Percentiles rank a stretch among this genome's conserved stretches.
phyloP scores from a whole-genome alignment of 2,888 invertebrate genomes.

The Alviniconcha strummeri region DNA sequence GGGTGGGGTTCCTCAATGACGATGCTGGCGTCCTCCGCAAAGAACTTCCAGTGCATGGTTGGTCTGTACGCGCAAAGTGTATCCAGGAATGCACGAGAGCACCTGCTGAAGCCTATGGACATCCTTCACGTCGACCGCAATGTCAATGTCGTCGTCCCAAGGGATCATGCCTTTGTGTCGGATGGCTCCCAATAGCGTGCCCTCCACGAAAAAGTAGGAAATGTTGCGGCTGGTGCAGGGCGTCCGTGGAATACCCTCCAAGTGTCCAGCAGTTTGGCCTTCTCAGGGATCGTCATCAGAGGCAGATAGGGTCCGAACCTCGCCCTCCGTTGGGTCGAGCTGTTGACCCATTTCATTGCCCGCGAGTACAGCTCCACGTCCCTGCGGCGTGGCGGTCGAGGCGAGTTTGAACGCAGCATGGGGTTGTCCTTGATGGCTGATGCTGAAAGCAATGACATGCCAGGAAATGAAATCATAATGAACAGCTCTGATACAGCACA shows the following conservation, averaged over 20 bases:
- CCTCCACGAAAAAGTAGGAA: constrained; percentile 33
- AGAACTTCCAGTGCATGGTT: constrained; percentile 53
- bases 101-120: constrained; percentile 31
- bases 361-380: background rate
- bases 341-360: constrained; percentile 6
- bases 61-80: constrained; percentile 37
- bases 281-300: constrained; percentile 9
- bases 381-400: no score
- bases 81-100: constrained; percentile 40
- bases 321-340: background rate
- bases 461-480: background rate
- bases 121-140: constrained; percentile 40
- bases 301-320: constrained; percentile 1
- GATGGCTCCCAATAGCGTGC: constrained; percentile 33
- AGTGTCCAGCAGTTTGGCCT: constrained; percentile 2
- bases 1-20: constrained; percentile 22
- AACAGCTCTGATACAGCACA: background rate
- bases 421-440: background rate
- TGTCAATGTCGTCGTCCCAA: constrained; percentile 57
- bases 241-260: constrained; percentile 19
- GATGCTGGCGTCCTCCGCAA: constrained; percentile 27
- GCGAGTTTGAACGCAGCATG: no score
- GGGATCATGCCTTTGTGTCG: constrained; percentile 51
- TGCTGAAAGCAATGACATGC: background rate
- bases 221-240: constrained; percentile 3